phyloP scores from a whole-genome alignment of 2,113 vertebrate species.

The Pionites leucogaster region DNA sequence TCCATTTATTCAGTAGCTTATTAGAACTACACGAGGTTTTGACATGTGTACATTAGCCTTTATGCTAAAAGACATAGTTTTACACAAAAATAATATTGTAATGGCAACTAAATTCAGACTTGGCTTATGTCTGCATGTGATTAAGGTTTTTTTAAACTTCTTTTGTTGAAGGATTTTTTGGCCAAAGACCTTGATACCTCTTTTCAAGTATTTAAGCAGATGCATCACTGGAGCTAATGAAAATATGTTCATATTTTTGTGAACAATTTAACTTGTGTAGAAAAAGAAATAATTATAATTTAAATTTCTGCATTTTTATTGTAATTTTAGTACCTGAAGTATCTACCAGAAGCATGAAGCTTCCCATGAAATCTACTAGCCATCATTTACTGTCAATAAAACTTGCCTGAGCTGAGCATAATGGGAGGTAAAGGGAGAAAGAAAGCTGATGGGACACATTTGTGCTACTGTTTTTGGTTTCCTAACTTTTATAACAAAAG shows the following conservation, averaged over 20 bases:
- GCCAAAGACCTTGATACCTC: not conserved
- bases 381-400: not conserved
- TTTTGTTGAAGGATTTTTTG: not conserved
- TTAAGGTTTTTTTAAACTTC: not conserved
- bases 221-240: not conserved
- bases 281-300: not conserved
- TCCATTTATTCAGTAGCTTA: not conserved
- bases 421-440: fast-evolving
- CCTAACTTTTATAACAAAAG: not conserved
- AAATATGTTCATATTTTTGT: fast-evolving
- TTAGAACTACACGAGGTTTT: not conserved
- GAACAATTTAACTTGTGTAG: not conserved
- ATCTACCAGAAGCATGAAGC: not conserved
- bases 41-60: not conserved
- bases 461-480: not conserved
- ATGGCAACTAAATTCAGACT: not conserved
- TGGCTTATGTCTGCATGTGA: not conserved
- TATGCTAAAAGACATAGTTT: not conserved
- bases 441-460: not conserved
- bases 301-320: not conserved
- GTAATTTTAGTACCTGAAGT: not conserved
- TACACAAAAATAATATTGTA: not conserved
- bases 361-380: not conserved
- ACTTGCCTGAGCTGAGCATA: not conserved
- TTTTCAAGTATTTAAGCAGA: not conserved